Percentiles rank a stretch among this genome's conserved stretches.
Evolutionary conservation across 2,888 invertebrate genomes (phyloP).

Genomic region (Hemaris fuciformis): DNA sequence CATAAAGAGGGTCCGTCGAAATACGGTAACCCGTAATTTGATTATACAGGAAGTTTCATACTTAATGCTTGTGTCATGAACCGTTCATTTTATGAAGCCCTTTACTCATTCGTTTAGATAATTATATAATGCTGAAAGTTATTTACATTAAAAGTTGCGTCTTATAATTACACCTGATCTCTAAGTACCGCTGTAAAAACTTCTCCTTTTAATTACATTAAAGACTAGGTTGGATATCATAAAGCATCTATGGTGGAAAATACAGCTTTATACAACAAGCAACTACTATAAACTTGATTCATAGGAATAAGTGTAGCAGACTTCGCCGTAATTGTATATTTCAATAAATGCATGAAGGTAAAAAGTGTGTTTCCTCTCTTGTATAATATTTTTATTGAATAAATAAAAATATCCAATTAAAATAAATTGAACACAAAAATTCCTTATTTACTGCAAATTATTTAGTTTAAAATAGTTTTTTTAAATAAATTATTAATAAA

Average conservation of each 20-base stretch:
- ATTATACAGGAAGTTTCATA: background rate
- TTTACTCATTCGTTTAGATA: constrained; percentile 3
- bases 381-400: background rate
- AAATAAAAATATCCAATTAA: background rate
- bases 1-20: constrained; percentile 19
- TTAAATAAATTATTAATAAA: background rate
- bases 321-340: constrained; percentile 6
- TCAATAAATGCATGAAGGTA: constrained; percentile 5
- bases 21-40: background rate
- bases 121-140: background rate
- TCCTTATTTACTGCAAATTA: background rate
- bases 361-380: background rate
- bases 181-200: background rate
- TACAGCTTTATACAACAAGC: background rate
- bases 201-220: background rate
- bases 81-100: background rate
- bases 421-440: background rate
- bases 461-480: background rate
- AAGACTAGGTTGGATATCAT: background rate
- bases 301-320: background rate
- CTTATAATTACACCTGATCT: background rate
- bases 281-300: background rate
- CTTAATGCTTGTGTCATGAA: background rate
- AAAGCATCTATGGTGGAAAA: background rate
- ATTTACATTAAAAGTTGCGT: background rate